Conservation (phyloP, 1,140 invertebrate genomes). For the silkworm (Bombyx mori) region DNA sequence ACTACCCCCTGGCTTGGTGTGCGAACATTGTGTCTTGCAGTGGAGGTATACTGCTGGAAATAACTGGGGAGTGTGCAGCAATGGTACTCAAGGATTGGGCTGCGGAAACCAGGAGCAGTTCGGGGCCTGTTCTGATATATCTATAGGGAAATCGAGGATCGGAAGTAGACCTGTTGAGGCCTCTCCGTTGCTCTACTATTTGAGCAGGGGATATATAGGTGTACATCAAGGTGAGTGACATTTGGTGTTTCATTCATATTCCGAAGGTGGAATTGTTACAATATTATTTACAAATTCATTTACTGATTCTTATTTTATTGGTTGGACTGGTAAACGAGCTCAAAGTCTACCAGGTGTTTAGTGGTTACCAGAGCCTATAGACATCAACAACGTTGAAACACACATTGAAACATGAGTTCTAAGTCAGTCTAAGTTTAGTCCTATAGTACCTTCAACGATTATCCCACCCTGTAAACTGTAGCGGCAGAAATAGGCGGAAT, state of each 20-base stretch:
- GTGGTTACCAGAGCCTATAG: too few relatives aligned
- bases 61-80: slow-evolving; percentile 81
- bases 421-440: too few relatives aligned
- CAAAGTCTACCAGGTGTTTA: too few relatives aligned
- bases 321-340: too few relatives aligned
- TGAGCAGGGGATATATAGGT: background rate
- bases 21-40: slow-evolving; percentile 84
- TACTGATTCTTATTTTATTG: too few relatives aligned
- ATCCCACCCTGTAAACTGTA: background rate
- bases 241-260: background rate
- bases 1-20: slow-evolving; percentile 77
- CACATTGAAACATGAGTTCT: too few relatives aligned
- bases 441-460: too few relatives aligned
- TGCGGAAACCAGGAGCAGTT: slow-evolving; percentile 90
- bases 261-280: too few relatives aligned
- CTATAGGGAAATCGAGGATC: slow-evolving; percentile 57
- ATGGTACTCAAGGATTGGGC: slow-evolving; percentile 74
- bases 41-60: slow-evolving; percentile 87
- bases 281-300: too few relatives aligned
- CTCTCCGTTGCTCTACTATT: background rate
- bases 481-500: too few relatives aligned
- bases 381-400: too few relatives aligned
- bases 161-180: background rate
- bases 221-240: slow-evolving; percentile 2
- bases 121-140: slow-evolving; percentile 85